Evolutionary conservation across 2,113 vertebrate species (phyloP).

Genomic region (Chlorodrepanis virens): DNA sequence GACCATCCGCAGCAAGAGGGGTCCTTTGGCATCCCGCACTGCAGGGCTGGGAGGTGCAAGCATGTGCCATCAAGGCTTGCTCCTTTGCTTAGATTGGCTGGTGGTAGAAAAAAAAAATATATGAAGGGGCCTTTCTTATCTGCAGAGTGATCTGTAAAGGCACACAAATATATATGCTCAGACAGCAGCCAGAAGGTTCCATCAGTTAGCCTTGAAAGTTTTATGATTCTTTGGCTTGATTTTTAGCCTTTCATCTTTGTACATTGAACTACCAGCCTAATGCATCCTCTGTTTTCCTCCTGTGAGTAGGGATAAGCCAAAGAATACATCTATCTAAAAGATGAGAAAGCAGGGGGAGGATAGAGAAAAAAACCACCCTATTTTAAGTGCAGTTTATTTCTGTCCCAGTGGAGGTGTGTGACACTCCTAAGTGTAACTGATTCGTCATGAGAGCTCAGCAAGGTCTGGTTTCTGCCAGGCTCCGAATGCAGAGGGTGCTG

Average conservation of each 20-base stretch:
- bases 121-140: not conserved
- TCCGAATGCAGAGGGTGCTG: not conserved
- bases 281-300: not conserved
- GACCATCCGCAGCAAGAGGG: not conserved
- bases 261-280: not conserved
- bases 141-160: not conserved
- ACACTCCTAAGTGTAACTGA: not conserved
- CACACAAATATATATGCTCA: not conserved
- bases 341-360: not conserved
- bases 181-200: not conserved
- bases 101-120: not conserved
- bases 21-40: not conserved
- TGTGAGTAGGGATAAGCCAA: not conserved
- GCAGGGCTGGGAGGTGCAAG: rapidly evolving
- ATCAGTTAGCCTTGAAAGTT: not conserved
- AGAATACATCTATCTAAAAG: not conserved
- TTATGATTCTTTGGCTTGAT: not conserved
- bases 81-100: not conserved
- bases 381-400: not conserved
- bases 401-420: not conserved
- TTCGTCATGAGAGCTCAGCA: not conserved
- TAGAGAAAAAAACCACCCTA: not conserved
- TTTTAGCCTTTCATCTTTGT: not conserved
- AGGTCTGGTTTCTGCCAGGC: not conserved
- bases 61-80: rapidly evolving